Evolutionary conservation across 2,113 vertebrate genomes (phyloP).

Genomic region (Odobenus rosmarus): DNA sequence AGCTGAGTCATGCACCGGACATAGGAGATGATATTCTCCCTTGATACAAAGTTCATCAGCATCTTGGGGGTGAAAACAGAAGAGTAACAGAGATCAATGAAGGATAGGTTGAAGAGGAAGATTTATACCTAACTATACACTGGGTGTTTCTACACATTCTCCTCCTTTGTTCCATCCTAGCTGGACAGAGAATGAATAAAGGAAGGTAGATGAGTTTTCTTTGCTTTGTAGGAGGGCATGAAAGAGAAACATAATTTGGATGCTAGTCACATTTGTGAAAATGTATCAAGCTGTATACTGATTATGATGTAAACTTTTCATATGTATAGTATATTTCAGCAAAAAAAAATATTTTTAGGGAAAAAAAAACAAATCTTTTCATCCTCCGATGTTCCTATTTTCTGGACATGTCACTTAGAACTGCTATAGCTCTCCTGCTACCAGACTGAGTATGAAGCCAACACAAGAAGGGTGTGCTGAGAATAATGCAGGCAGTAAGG

Average conservation of each 20-base stretch:
- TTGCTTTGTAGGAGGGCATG: neutral
- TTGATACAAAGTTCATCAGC: slow-evolving; percentile 61
- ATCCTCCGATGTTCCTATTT: neutral
- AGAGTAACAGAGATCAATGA: slow-evolving; percentile 61
- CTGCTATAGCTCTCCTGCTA: neutral
- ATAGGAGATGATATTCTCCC: slow-evolving; percentile 64
- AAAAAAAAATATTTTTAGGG: neutral
- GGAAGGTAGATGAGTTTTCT: neutral
- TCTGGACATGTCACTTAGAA: neutral
- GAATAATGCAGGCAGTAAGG: neutral
- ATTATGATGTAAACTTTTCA: neutral
- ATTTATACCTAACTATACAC: neutral
- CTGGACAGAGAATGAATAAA: neutral
- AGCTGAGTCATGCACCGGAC: slow-evolving; percentile 60
- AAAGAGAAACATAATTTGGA: neutral
- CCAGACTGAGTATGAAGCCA: neutral
- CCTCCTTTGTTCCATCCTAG: neutral
- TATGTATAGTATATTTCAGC: neutral
- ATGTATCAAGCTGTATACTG: neutral
- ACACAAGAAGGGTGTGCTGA: neutral
- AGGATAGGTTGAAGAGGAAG: slow-evolving; percentile 68
- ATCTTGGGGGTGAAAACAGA: slow-evolving; percentile 70
- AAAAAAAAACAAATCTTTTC: neutral
- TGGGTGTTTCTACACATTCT: neutral
- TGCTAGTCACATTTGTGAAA: neutral